Conservation (phyloP, 1,140 invertebrate species). For the Pygmarrhopalites habei region DNA sequence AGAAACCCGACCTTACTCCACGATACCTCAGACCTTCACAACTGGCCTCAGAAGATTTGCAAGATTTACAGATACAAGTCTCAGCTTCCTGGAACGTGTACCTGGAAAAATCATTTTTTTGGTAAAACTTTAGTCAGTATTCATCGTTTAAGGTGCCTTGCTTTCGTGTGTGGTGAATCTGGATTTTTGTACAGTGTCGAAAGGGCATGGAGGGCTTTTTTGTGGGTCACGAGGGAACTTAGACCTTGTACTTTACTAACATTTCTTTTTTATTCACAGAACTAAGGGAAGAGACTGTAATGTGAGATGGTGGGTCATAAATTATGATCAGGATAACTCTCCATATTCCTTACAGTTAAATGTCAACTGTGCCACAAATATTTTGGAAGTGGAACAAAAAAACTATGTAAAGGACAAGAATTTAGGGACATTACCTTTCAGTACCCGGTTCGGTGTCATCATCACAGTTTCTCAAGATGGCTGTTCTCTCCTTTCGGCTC, state of each 20-base stretch:
- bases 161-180: not conserved
- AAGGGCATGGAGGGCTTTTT: too few species aligned
- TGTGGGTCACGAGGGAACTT: too few species aligned
- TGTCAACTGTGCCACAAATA: too few species aligned
- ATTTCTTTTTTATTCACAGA: too few species aligned
- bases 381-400: too few species aligned
- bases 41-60: constrained; percentile 49
- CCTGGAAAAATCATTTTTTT: constrained; percentile 16
- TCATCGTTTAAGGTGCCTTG: not conserved
- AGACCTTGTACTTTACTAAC: too few species aligned
- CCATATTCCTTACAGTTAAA: too few species aligned
- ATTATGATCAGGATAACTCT: too few species aligned
- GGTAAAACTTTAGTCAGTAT: not conserved
- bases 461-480: constrained; percentile 57
- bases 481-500: constrained; percentile 49
- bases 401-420: too few species aligned
- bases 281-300: too few species aligned
- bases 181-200: too few species aligned
- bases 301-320: too few species aligned
- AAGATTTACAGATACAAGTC: constrained; percentile 53
- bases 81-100: constrained; percentile 59
- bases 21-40: constrained; percentile 52
- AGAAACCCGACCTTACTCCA: constrained; percentile 39
- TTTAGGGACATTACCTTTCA: constrained; percentile 44
- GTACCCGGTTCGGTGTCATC: constrained; percentile 51